Conservation (phyloP, 2,797 vertebrate species). For the Momotus momota region DNA sequence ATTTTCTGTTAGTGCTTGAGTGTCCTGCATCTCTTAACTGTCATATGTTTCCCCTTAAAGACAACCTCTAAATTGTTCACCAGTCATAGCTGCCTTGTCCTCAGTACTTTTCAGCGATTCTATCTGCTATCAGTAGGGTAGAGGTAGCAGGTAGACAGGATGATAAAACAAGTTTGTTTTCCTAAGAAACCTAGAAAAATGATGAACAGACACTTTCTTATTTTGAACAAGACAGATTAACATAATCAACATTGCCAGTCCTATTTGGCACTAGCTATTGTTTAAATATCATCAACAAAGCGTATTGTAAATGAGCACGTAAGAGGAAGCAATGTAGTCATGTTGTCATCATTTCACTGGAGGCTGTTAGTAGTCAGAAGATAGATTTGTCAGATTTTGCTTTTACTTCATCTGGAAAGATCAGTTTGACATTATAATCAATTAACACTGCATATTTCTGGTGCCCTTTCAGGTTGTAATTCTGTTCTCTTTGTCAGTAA, state of each 20-base stretch:
- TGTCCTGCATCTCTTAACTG: not conserved
- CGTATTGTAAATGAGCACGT: not conserved
- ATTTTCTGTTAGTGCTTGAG: not conserved
- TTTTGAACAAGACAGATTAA: not conserved
- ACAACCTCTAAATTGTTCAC: not conserved
- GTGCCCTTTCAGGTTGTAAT: not conserved
- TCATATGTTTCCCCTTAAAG: accelerated
- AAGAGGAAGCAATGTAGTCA: not conserved
- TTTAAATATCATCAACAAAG: slow-evolving; percentile 14
- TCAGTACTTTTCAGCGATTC: not conserved
- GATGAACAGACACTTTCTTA: not conserved
- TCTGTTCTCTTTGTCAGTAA: slow-evolving; percentile 1
- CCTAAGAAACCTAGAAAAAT: not conserved
- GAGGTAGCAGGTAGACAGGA: not conserved
- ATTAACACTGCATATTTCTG: not conserved
- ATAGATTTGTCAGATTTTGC: not conserved
- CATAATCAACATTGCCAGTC: not conserved
- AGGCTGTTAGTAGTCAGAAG: not conserved
- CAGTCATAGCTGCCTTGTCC: not conserved
- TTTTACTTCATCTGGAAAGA: slow-evolving; percentile 39
- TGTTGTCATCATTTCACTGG: slow-evolving; percentile 18
- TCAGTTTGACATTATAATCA: slow-evolving; percentile 9
- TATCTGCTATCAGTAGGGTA: not conserved
- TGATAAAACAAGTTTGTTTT: not conserved
- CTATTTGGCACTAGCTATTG: not conserved